These are phyloP conservation scores for Sicus ferrugineus DNA, from an alignment of 2,888 invertebrate species.

Conservation along the genomic window DNA sequence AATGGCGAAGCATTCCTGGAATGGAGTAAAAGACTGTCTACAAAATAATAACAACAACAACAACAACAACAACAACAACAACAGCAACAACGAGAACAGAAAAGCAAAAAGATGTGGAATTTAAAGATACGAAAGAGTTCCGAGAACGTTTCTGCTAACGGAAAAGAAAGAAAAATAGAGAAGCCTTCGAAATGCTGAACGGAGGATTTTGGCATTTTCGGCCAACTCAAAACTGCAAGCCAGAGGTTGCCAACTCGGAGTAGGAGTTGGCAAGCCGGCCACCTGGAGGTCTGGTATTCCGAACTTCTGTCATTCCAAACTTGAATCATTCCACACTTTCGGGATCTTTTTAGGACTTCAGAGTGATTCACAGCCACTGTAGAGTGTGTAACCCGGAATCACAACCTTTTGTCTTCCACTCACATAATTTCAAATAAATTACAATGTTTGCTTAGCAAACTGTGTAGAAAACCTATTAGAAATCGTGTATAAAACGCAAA, in stretches of 20 bases:
- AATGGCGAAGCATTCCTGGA: slow-evolving; percentile 30
- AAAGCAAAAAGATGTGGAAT: too few species aligned
- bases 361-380: not conserved
- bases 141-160: not conserved
- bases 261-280: not conserved
- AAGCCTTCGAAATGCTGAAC: not conserved
- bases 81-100: too few species aligned
- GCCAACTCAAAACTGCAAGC: not conserved
- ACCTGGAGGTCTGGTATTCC: too few species aligned
- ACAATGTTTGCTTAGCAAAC: slow-evolving; percentile 25
- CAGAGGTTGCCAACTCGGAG: not conserved
- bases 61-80: not conserved
- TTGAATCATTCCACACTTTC: too few species aligned
- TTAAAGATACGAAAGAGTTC: not conserved
- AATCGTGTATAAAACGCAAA: too few species aligned
- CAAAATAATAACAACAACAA: slow-evolving; percentile 30
- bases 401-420: slow-evolving; percentile 24
- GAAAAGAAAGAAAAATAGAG: not conserved
- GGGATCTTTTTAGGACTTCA: not conserved
- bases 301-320: too few species aligned
- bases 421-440: slow-evolving; percentile 21
- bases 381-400: not conserved
- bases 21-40: slow-evolving; percentile 40
- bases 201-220: not conserved
- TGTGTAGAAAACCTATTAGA: slow-evolving; percentile 23